Evolutionary conservation across 2,797 vertebrate species (phyloP).

Genomic region (Phalanger gymnotis): DNA sequence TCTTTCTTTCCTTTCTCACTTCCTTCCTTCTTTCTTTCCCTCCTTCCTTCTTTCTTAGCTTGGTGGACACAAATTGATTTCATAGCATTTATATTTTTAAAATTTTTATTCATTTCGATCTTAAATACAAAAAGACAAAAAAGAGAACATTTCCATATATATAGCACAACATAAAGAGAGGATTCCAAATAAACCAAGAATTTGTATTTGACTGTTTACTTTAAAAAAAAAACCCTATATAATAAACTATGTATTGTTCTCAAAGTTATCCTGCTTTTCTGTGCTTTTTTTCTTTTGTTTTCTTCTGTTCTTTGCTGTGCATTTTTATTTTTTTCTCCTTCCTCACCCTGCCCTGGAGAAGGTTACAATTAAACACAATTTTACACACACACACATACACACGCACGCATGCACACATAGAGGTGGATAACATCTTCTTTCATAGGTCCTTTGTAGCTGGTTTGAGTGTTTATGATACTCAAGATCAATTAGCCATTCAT

Average conservation of each 20-base stretch:
- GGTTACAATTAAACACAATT: background rate
- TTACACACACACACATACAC: background rate
- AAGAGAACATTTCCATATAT: background rate
- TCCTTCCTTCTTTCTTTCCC: no score
- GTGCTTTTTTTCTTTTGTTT: background rate
- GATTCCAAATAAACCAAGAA: background rate
- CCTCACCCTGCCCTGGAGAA: background rate
- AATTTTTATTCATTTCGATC: background rate
- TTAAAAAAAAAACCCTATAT: background rate
- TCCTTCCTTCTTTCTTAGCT: background rate
- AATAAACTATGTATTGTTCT: background rate
- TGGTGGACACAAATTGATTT: background rate
- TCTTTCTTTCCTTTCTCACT: no score
- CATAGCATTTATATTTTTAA: background rate
- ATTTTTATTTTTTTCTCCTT: background rate
- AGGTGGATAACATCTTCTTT: background rate
- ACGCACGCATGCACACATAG: no score
- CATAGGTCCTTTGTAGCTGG: background rate
- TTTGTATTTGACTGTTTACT: background rate
- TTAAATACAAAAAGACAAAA: background rate
- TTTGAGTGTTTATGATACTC: background rate
- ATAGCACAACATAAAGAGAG: background rate
- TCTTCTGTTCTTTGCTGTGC: background rate
- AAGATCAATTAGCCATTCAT: background rate
- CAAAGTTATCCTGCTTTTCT: background rate